Conservation (phyloP, 2,113 vertebrate species). For the Naja naja region DNA sequence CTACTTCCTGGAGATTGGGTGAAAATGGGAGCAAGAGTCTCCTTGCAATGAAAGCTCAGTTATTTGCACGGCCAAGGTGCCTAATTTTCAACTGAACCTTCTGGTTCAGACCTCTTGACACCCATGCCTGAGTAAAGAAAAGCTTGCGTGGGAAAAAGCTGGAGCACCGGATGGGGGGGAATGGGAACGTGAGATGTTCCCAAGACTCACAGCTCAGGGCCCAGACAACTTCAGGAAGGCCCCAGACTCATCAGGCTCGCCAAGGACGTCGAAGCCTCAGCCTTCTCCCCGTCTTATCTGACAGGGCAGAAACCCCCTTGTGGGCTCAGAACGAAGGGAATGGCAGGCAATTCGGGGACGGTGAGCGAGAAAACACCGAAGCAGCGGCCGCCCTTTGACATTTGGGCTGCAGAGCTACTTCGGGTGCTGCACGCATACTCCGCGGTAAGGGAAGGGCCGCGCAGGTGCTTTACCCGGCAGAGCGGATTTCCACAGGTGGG, state of each 20-base stretch:
- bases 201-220: neutral
- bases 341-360: neutral
- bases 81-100: neutral
- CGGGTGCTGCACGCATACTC: neutral
- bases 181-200: neutral
- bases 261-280: neutral
- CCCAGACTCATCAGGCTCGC: neutral
- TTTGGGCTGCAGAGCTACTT: neutral
- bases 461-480: slow-evolving; percentile 85
- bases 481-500: slow-evolving; percentile 92
- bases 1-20: neutral
- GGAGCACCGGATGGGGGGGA: neutral
- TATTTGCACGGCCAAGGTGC: neutral
- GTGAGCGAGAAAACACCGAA: neutral
- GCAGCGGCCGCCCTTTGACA: neutral
- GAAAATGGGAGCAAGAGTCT: neutral
- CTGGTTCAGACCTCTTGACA: neutral
- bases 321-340: neutral
- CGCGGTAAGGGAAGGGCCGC: slow-evolving; percentile 43
- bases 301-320: neutral
- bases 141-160: neutral
- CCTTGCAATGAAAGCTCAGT: neutral
- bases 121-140: neutral
- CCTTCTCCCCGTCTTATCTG: neutral
- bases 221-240: neutral